A percentile compares a stretch with the other conserved stretches of the same genome.
These are phyloP conservation scores for Oligia strigilis DNA, from an alignment of 2,888 invertebrate genomes.

Conservation along the genomic window DNA sequence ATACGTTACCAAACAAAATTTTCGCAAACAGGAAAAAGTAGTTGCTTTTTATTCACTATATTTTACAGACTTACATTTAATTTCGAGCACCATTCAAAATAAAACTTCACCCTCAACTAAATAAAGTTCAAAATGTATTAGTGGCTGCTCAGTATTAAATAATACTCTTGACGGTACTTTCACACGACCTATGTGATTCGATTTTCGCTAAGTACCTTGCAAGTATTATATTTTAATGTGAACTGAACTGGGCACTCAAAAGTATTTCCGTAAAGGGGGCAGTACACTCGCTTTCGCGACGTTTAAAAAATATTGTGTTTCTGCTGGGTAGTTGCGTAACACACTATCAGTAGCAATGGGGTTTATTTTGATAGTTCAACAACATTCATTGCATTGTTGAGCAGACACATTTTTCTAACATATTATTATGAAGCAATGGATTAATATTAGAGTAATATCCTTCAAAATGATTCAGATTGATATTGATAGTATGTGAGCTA, in stretches of 20 bases:
- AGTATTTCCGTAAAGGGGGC: conserved; percentile 15
- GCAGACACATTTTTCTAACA: neutral
- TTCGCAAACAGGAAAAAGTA: conserved; percentile 53
- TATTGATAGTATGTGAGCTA: neutral
- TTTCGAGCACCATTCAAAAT: conserved; percentile 12
- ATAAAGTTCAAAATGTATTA: conserved; percentile 36
- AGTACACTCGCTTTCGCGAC: neutral
- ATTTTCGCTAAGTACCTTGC: conserved; percentile 58
- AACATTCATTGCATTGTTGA: neutral
- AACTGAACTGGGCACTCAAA: conserved; percentile 6
- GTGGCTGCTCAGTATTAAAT: conserved; percentile 43
- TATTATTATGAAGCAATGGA: neutral
- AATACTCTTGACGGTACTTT: conserved; percentile 53
- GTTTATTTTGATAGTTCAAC: too few species aligned
- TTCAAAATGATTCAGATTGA: too few species aligned
- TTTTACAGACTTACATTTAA: conserved; percentile 41
- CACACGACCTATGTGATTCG: conserved; percentile 46
- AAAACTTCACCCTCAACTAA: neutral
- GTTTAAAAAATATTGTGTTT: neutral
- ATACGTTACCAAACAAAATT: conserved; percentile 50
- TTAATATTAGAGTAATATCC: neutral
- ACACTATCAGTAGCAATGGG: too few species aligned
- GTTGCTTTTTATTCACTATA: conserved; percentile 51
- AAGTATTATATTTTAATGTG: conserved; percentile 46
- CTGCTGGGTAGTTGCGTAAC: too few species aligned